These are phyloP conservation scores for Eudyptes chrysolophus DNA, from an alignment of 2,113 vertebrate species.

Conservation along the genomic window DNA sequence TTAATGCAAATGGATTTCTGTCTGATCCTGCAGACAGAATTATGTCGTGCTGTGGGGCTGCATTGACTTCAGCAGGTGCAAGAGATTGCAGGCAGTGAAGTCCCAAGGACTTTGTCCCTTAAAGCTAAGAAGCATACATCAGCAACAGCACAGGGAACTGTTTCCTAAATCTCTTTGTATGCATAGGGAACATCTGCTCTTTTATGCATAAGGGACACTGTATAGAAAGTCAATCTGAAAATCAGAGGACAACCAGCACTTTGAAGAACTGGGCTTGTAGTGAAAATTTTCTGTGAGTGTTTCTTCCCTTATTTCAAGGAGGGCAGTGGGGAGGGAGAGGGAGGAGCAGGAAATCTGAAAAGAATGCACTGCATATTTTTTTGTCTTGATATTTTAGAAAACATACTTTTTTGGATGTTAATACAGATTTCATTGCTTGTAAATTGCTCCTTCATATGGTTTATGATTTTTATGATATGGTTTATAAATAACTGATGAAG, in stretches of 20 bases:
- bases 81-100: background rate
- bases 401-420: constrained; percentile 38
- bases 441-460: constrained; percentile 29
- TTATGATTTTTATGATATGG: constrained; percentile 45
- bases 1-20: background rate
- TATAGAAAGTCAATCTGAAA: background rate
- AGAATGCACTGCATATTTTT: background rate
- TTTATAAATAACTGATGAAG: constrained; percentile 62
- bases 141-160: background rate
- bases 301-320: background rate
- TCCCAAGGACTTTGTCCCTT: background rate
- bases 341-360: background rate
- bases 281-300: background rate
- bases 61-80: background rate
- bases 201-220: background rate
- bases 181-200: background rate
- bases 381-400: constrained; percentile 19
- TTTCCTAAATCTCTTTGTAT: background rate
- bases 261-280: background rate
- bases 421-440: constrained; percentile 39
- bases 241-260: background rate
- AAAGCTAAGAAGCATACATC: background rate
- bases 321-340: background rate
- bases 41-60: background rate
- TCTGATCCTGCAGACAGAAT: background rate